These are phyloP conservation scores for Drosophila heteroneura DNA, from an alignment of 2,888 invertebrate genomes.

Conservation along the genomic window DNA sequence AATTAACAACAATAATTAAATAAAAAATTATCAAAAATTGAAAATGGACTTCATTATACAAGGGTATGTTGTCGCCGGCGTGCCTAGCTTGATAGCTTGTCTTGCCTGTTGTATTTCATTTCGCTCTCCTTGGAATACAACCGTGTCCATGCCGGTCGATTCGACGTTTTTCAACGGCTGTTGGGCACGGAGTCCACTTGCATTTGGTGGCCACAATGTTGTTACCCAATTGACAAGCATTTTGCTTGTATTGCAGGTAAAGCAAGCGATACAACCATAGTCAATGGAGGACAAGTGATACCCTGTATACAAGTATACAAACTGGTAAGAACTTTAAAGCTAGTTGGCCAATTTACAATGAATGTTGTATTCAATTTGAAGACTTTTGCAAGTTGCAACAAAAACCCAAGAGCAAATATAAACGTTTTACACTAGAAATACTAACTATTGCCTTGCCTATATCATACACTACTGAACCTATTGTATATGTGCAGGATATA, in stretches of 20 bases:
- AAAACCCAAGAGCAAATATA: not conserved
- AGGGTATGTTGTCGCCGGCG: not conserved
- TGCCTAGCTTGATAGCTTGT: not conserved
- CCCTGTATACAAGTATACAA: not conserved
- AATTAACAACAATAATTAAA: not conserved
- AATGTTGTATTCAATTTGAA: not conserved
- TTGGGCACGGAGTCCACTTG: slow-evolving; percentile 18
- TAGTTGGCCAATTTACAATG: not conserved
- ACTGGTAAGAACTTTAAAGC: not conserved
- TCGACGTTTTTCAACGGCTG: slow-evolving; percentile 9
- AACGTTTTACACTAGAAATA: not conserved
- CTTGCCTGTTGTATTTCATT: not conserved
- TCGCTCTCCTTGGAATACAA: slow-evolving; percentile 8
- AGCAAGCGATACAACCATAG: not conserved
- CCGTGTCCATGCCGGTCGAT: slow-evolving; percentile 7
- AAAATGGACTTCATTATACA: not conserved
- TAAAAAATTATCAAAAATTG: not conserved
- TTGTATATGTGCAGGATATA: not conserved
- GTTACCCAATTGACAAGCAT: slow-evolving; percentile 42
- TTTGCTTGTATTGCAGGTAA: slow-evolving; percentile 5
- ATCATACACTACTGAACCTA: not conserved
- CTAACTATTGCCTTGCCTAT: not conserved
- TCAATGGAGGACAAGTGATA: not conserved
- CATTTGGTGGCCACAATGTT: slow-evolving; percentile 40
- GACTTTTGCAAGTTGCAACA: not conserved